These are phyloP conservation scores for Diuraphis noxia DNA, from an alignment of 1,140 invertebrate genomes.

Conservation along the genomic window DNA sequence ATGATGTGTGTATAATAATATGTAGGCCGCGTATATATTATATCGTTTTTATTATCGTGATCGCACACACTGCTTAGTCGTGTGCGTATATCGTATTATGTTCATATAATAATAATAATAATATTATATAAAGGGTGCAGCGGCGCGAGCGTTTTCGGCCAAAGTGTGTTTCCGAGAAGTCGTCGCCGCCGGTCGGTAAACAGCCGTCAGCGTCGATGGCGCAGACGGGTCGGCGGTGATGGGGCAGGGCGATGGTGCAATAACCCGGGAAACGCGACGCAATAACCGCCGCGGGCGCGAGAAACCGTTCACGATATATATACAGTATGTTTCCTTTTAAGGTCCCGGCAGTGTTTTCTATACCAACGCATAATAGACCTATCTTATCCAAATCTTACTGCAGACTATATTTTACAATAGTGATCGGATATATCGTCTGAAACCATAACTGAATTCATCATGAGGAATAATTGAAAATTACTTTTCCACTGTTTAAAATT, in stretches of 20 bases:
- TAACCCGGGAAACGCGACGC: conserved; percentile 1
- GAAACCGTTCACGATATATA: background rate
- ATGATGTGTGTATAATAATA: background rate
- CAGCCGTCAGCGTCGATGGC: background rate
- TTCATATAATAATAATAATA: background rate
- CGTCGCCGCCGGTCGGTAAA: background rate
- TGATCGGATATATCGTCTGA: too few relatives aligned
- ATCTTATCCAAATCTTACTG: too few relatives aligned
- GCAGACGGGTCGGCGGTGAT: background rate
- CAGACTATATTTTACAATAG: too few relatives aligned
- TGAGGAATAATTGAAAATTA: too few relatives aligned
- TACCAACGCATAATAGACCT: background rate
- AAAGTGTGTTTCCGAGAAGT: conserved; percentile 6
- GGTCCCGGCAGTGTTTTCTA: background rate
- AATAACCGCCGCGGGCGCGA: background rate
- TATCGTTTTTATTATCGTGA: background rate
- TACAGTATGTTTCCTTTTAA: background rate
- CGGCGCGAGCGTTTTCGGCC: background rate
- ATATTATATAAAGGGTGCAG: background rate
- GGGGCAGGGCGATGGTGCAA: background rate
- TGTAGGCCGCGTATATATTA: background rate
- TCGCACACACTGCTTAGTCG: background rate
- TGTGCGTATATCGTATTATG: background rate
- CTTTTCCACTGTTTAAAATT: too few relatives aligned
- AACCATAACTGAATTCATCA: too few relatives aligned